phyloP scores from a whole-genome alignment of 2,888 invertebrate species.

The Hemithea aestivaria region DNA sequence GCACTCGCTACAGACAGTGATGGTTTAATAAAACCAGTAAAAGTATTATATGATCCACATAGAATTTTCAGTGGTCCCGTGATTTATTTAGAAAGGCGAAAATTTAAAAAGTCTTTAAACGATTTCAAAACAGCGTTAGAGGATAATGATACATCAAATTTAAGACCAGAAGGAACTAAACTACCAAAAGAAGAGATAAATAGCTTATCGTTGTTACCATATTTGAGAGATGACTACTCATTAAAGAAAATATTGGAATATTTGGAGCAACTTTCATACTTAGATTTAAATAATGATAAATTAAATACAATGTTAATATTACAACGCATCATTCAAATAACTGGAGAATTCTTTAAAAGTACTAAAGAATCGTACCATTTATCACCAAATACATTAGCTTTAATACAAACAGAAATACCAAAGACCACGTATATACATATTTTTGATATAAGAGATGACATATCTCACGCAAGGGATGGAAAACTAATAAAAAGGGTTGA shows the following conservation, averaged over 20 bases:
- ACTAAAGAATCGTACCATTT: constrained; percentile 6
- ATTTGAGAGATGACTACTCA: constrained; percentile 12
- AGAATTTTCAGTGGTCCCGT: constrained; percentile 9
- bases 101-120: constrained; percentile 9
- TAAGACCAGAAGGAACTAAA: background rate
- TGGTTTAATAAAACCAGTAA: background rate
- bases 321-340: constrained; percentile 5
- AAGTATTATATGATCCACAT: background rate
- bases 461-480: constrained; percentile 7
- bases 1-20: background rate
- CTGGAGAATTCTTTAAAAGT: constrained; percentile 7
- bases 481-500: constrained; percentile 2
- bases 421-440: constrained; percentile 1
- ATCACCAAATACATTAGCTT: constrained; percentile 5
- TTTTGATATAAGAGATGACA: constrained; percentile 4
- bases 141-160: background rate
- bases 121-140: background rate
- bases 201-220: constrained; percentile 5
- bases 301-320: constrained; percentile 1
- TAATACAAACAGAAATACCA: constrained; percentile 6
- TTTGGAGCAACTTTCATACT: constrained; percentile 1
- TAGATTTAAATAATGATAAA: constrained; percentile 4
- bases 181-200: constrained; percentile 3
- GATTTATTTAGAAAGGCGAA: constrained; percentile 13
- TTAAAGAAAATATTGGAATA: constrained; percentile 8